A percentile compares a stretch with the other conserved stretches of the same genome.
Conservation (phyloP, 2,888 invertebrate species). For the Cancer borealis region DNA sequence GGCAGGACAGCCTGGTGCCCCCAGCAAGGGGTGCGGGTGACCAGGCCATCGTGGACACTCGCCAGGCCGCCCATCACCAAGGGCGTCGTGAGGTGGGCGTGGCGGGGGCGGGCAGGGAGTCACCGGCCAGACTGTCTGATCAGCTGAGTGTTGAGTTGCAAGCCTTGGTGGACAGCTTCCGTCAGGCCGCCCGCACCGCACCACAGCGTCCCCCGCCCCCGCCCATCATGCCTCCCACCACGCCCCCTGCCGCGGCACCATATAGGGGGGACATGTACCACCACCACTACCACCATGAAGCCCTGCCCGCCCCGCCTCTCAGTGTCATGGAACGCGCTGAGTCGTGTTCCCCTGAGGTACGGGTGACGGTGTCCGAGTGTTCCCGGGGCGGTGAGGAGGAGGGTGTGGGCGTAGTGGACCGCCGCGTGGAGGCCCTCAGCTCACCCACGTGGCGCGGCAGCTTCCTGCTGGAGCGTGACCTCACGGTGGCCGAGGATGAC, state of each 20-base stretch:
- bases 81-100: neutral
- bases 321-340: no score
- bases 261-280: neutral
- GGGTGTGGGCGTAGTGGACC: neutral
- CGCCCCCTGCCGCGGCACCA: neutral
- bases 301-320: neutral
- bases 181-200: neutral
- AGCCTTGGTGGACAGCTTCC: constrained; percentile 11
- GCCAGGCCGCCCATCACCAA: neutral
- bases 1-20: neutral
- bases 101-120: neutral
- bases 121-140: neutral
- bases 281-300: neutral
- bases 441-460: constrained; percentile 67
- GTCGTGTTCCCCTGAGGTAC: neutral
- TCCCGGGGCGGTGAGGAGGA: neutral
- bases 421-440: constrained; percentile 22
- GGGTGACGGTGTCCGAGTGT: neutral
- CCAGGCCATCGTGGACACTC: neutral
- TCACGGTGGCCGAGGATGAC: constrained; percentile 42
- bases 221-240: neutral
- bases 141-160: constrained; percentile 14
- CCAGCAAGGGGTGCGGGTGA: neutral
- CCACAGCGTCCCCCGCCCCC: neutral
- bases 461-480: constrained; percentile 62